Evolutionary conservation across 2,888 invertebrate species (phyloP).

Genomic region (Trichopoda pennipes): DNA sequence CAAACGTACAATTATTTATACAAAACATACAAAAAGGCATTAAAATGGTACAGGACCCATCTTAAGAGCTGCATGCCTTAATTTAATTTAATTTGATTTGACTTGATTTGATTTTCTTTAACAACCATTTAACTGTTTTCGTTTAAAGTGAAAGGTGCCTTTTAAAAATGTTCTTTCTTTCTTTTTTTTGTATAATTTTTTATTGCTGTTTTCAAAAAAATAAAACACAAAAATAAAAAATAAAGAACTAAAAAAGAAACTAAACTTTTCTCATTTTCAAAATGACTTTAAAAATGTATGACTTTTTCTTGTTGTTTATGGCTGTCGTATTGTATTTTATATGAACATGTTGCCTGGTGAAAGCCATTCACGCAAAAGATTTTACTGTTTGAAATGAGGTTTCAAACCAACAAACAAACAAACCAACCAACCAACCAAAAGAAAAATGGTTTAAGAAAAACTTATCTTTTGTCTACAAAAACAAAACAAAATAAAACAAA

Average conservation of each 20-base stretch:
- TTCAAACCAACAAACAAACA: constrained; percentile 17
- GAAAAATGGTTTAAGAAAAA: neutral
- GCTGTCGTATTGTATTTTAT: constrained; percentile 46
- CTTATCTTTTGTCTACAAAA: constrained; percentile 37
- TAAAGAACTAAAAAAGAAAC: neutral
- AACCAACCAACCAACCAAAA: neutral
- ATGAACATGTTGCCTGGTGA: constrained; percentile 64
- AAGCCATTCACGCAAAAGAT: constrained; percentile 68
- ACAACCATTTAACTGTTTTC: constrained; percentile 7
- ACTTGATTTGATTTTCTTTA: neutral
- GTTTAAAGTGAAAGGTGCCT: constrained; percentile 59
- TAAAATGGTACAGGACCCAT: constrained; percentile 38
- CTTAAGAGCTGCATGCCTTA: constrained; percentile 27
- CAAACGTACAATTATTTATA: constrained; percentile 16
- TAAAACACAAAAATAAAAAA: constrained; percentile 10
- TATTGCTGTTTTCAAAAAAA: constrained; percentile 52
- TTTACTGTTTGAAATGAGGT: constrained; percentile 61
- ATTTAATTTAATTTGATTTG: constrained; percentile 38
- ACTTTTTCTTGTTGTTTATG: constrained; percentile 30
- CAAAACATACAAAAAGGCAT: constrained; percentile 5
- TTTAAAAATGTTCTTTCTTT: constrained; percentile 28
- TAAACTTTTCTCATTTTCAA: constrained; percentile 59
- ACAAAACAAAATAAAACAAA: constrained; percentile 14
- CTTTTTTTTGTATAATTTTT: constrained; percentile 14
- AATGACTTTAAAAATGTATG: constrained; percentile 57